phyloP scores from a whole-genome alignment of 2,888 invertebrate genomes.

The Tethea ocularis region DNA sequence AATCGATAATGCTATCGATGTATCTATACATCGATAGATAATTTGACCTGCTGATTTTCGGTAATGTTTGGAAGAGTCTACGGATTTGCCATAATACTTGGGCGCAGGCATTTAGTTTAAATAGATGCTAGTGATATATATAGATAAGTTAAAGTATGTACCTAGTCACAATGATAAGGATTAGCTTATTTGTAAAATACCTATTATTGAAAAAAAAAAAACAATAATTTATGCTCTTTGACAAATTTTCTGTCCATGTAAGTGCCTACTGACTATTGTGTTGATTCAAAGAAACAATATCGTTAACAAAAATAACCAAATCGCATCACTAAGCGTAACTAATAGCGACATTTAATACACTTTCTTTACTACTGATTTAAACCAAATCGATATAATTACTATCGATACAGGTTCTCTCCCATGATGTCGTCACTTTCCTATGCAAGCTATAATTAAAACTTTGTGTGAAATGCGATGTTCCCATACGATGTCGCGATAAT shows the following conservation, averaged over 20 bases:
- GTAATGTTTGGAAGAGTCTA: neutral
- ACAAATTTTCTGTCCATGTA: too few species aligned
- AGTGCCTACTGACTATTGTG: neutral
- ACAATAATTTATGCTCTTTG: too few species aligned
- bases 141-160: neutral
- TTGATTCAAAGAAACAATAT: neutral
- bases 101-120: neutral
- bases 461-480: conserved; percentile 48
- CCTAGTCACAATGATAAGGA: too few species aligned
- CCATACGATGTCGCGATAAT: conserved; percentile 50
- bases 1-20: conserved; percentile 29
- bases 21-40: conserved; percentile 19
- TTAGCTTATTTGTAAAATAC: too few species aligned
- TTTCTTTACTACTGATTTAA: conserved; percentile 6
- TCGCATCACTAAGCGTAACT: neutral
- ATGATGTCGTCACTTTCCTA: conserved; percentile 25
- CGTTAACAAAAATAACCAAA: neutral
- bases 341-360: neutral
- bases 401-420: conserved; percentile 8
- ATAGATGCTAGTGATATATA: neutral
- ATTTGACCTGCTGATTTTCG: conserved; percentile 26
- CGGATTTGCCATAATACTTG: neutral
- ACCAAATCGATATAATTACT: neutral
- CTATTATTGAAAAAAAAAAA: too few species aligned
- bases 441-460: conserved; percentile 35